A percentile compares a stretch with the other conserved stretches of the same genome.
Conservation (phyloP, 2,113 vertebrate species). For the Indri indri region DNA sequence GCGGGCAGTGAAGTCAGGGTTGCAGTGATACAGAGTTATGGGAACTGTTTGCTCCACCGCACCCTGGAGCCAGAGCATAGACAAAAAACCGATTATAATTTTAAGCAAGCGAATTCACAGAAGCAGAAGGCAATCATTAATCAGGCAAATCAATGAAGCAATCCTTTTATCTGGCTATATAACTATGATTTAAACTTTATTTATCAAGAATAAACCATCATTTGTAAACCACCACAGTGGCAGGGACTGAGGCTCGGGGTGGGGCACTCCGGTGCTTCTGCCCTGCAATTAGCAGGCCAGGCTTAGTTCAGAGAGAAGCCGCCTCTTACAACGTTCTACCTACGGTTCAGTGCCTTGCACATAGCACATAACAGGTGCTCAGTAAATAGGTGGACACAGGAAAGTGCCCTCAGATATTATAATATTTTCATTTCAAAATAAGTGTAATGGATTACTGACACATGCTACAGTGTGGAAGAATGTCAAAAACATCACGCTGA, state of each 20-base stretch:
- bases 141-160: too few relatives aligned
- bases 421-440: not conserved
- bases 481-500: not conserved
- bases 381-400: not conserved
- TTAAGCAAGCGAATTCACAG: too few relatives aligned
- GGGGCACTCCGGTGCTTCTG: not conserved
- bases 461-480: accelerated
- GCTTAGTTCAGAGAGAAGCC: not conserved
- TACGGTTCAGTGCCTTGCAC: not conserved
- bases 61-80: too few relatives aligned
- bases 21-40: too few relatives aligned
- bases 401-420: not conserved
- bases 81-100: too few relatives aligned
- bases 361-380: not conserved
- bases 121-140: too few relatives aligned
- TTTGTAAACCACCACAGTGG: too few relatives aligned
- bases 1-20: too few relatives aligned
- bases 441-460: not conserved
- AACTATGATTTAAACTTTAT: too few relatives aligned
- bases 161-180: too few relatives aligned
- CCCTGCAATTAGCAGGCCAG: not conserved
- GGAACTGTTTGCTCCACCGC: too few relatives aligned
- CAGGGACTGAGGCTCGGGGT: accelerated
- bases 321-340: accelerated
- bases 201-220: too few relatives aligned